Base-by-base conservation (phyloP, 23 tunicate species). In the Halocynthia roretzi region DNA sequence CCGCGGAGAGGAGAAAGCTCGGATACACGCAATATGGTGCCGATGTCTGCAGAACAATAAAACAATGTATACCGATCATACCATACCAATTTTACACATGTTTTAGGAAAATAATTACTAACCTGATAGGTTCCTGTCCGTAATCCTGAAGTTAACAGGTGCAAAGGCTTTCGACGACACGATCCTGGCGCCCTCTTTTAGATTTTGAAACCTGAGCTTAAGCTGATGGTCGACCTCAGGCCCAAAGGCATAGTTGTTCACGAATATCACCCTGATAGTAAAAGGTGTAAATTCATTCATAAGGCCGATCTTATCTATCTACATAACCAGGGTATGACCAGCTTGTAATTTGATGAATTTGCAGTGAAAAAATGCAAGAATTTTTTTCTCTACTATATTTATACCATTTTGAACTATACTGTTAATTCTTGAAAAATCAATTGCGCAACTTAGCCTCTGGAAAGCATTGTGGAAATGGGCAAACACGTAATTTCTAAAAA, bases 211-310 rank as follows among this genome's bases (percentile, higher is more conserved):
- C 50, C 90, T 70, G 20, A 80, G 56, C 67, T 90, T 90, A 6
- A 90, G 77, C 67, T 90, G 97, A 72, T 90, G 97, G 65, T 90
- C 97, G 1, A 90, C 97, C 63, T 85, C 97, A 7, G 97, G 97
- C 7, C 97, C 97, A 61, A 93, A 93, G 12, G 98, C 98, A 68
- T 93, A 93, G 56, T 93, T 93, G 80, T 93, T 93, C 61, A 93
- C 98, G 71, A 93, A 93, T 19, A 93, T 89, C 51, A 93, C 86
- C 50, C 93, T 93, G 88, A 19, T 2, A 51, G 61, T 18, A 15
- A 10, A 7, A 15, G 44, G 44, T 31, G 44, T 31, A 31, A 31
- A 12, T 68, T 50, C 72, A 68, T 12, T 68, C 19, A 31, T 31
- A 31, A 31, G 44, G 44, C 44, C 44, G 44, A 31, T 31, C 44